Conservation (phyloP, 2,888 invertebrate species). For the Synanthedon tipuliformis region DNA sequence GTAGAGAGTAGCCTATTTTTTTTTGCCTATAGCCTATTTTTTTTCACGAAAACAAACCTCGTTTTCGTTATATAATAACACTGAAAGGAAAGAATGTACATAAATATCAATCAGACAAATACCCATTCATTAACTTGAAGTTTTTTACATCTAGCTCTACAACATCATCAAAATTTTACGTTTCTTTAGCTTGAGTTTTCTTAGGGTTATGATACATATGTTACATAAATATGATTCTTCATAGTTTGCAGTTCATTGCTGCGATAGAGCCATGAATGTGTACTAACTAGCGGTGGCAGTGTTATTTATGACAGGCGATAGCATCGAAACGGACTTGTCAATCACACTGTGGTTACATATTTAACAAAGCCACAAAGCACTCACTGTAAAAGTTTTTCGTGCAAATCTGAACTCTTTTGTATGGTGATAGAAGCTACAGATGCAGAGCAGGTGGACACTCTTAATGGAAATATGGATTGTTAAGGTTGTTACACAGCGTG, state of each 20-base stretch:
- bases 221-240: neutral
- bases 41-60: no score
- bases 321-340: constrained; percentile 65
- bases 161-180: no score
- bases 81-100: no score
- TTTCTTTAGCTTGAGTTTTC: no score
- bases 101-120: no score
- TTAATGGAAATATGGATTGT: neutral
- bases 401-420: neutral
- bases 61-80: no score
- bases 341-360: constrained; percentile 33
- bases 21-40: no score
- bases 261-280: constrained; percentile 52
- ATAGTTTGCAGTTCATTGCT: constrained; percentile 16
- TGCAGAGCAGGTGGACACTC: neutral
- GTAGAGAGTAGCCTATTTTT: no score
- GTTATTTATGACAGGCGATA: constrained; percentile 63
- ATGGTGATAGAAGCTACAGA: neutral
- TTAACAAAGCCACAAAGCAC: constrained; percentile 33
- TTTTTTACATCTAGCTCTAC: no score
- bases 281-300: constrained; percentile 62
- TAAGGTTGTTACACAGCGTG: constrained; percentile 16
- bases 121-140: no score
- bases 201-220: no score
- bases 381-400: constrained; percentile 1